Evolutionary conservation across 2,797 vertebrate genomes (phyloP).

Genomic region (Danio jaintianensis): DNA sequence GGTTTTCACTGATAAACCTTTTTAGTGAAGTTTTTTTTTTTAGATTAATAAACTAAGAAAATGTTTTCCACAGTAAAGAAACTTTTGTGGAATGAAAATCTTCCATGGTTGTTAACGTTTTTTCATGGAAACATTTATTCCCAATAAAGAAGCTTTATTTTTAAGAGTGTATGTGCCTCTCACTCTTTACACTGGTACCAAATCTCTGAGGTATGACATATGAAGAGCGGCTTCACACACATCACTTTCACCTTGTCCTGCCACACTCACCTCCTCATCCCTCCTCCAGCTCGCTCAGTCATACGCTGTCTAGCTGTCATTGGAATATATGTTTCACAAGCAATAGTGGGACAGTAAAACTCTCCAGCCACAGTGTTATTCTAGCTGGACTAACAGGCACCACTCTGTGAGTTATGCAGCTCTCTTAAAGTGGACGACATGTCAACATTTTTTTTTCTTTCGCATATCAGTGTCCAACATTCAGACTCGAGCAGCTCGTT

Average conservation of each 20-base stretch:
- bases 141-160: no score
- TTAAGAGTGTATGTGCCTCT: slow-evolving; percentile 33
- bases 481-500: slow-evolving; percentile 44
- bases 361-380: slow-evolving; percentile 76
- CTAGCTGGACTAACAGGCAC: slow-evolving; percentile 79
- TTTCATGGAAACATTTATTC: no score
- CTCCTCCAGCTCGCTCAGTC: slow-evolving; percentile 19
- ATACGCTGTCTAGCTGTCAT: slow-evolving; percentile 72
- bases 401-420: slow-evolving; percentile 77
- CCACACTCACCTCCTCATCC: slow-evolving; percentile 61
- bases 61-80: no score
- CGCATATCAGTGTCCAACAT: slow-evolving; percentile 36
- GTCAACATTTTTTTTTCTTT: slow-evolving; percentile 68
- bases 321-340: slow-evolving; percentile 83
- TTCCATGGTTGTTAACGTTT: no score
- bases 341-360: slow-evolving; percentile 81
- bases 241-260: slow-evolving; percentile 58
- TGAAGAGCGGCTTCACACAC: slow-evolving; percentile 65
- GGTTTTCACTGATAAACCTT: no score
- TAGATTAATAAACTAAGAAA: no score
- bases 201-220: slow-evolving; percentile 43
- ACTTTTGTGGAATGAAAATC: no score
- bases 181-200: slow-evolving; percentile 35
- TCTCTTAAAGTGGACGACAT: slow-evolving; percentile 74
- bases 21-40: no score